phyloP scores from a whole-genome alignment of 2,113 vertebrate species.

The Thinocorus orbignyianus region DNA sequence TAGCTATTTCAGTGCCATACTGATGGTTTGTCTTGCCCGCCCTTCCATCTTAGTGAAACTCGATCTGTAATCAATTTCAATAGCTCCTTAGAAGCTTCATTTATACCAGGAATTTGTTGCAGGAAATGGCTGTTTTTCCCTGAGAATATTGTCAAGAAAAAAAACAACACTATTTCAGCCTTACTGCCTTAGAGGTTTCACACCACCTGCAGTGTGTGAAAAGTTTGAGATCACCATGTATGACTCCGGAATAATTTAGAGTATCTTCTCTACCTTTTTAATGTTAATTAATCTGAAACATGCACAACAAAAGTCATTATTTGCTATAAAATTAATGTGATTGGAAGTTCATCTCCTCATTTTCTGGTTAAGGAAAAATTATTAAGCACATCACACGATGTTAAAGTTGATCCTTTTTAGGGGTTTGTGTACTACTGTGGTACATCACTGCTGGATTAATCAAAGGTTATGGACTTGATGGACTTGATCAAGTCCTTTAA shows the following conservation, averaged over 20 bases:
- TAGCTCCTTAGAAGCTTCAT: neutral
- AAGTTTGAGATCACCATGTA: neutral
- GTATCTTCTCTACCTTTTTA: neutral
- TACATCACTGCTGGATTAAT: neutral
- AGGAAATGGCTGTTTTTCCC: neutral
- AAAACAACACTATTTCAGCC: neutral
- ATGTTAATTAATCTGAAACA: neutral
- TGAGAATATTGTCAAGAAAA: neutral
- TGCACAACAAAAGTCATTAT: neutral
- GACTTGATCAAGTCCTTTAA: neutral
- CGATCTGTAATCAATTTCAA: neutral
- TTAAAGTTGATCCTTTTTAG: neutral
- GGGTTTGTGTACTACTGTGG: neutral
- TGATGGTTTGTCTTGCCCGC: neutral
- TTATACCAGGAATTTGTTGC: neutral
- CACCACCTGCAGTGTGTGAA: neutral
- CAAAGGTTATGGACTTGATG: neutral
- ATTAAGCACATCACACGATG: neutral
- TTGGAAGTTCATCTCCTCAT: neutral
- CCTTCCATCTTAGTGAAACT: neutral
- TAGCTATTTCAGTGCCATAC: neutral
- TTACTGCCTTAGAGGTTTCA: neutral
- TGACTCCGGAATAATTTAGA: neutral
- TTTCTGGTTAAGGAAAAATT: neutral
- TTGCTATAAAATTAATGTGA: neutral